Evolutionary conservation across 53 echinoderm and acorn worm genomes (phyloP).

Genomic region (Holothuria scabra): DNA sequence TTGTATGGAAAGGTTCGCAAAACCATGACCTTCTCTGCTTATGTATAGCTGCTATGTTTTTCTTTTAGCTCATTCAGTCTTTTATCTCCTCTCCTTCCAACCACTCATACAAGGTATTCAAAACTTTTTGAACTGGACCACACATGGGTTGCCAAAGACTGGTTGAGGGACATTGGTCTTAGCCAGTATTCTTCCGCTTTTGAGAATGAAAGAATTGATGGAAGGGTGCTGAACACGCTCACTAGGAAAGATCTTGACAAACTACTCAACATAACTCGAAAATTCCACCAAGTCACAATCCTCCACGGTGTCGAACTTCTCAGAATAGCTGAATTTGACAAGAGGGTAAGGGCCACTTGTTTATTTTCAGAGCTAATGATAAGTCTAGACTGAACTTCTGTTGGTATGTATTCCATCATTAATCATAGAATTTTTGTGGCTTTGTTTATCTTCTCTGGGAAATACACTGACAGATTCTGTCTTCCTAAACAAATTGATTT

Average conservation of each 20-base stretch:
- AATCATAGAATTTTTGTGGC: not conserved
- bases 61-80: too few relatives aligned
- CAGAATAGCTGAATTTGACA: conserved; percentile 84
- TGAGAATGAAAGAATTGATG: conserved; percentile 85
- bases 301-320: conserved; percentile 89
- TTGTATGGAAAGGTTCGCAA: too few relatives aligned
- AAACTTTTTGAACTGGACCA: conserved; percentile 89
- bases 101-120: conserved; percentile 51
- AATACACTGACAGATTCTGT: too few relatives aligned
- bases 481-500: too few relatives aligned
- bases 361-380: not conserved
- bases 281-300: conserved; percentile 95
- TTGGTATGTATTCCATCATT: not conserved
- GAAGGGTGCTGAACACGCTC: conserved; percentile 81
- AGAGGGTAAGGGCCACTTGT: conserved; percentile 71
- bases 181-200: conserved; percentile 75
- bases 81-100: too few relatives aligned
- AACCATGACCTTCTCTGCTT: too few relatives aligned
- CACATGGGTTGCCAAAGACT: conserved; percentile 86
- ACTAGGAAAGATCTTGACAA: conserved; percentile 92
- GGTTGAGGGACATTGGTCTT: conserved; percentile 86
- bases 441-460: too few relatives aligned
- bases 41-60: too few relatives aligned
- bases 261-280: conserved; percentile 76
- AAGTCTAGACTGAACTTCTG: not conserved